Percentiles rank a stretch among this genome's conserved stretches.
These are phyloP conservation scores for Desmodus rotundus DNA, from an alignment of 2,113 vertebrate species.

Conservation along the genomic window DNA sequence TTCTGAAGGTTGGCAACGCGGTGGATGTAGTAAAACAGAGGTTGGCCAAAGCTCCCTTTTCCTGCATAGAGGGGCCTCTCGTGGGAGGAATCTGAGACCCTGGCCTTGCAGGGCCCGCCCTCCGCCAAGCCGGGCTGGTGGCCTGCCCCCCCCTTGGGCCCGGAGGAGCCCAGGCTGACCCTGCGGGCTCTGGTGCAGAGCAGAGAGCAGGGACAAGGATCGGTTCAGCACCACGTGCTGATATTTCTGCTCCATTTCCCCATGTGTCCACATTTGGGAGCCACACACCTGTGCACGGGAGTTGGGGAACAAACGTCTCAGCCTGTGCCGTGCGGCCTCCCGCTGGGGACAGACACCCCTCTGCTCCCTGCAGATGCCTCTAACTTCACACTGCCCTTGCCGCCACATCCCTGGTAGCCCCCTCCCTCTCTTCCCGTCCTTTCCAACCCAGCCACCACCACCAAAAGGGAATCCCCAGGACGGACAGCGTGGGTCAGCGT, in stretches of 20 bases:
- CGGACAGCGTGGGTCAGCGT: fast-evolving
- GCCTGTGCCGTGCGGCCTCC: not conserved
- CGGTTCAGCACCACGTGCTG: fast-evolving
- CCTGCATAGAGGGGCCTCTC: fast-evolving
- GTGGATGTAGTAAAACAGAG: too few relatives aligned
- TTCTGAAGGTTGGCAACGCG: not conserved
- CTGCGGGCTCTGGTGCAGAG: not conserved
- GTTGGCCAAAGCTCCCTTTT: not conserved
- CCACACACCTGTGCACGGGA: too few relatives aligned
- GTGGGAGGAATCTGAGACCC: not conserved
- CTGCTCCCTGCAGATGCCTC: fast-evolving
- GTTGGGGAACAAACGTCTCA: not conserved
- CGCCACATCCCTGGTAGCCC: fast-evolving
- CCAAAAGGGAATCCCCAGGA: not conserved
- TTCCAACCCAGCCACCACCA: not conserved
- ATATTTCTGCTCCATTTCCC: not conserved
- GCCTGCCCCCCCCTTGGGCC: fast-evolving
- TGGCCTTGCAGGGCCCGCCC: fast-evolving
- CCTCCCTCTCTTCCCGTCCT: not conserved
- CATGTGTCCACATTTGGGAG: not conserved
- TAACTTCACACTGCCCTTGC: fast-evolving
- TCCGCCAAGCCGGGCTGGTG: fast-evolving
- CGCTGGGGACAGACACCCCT: fast-evolving
- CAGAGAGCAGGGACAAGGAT: not conserved
- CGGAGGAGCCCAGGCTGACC: too few relatives aligned